Evolutionary conservation across 1,140 invertebrate species (phyloP), one percentile per base, ranked within the genome.

Genomic region (Ips typographus): DNA sequence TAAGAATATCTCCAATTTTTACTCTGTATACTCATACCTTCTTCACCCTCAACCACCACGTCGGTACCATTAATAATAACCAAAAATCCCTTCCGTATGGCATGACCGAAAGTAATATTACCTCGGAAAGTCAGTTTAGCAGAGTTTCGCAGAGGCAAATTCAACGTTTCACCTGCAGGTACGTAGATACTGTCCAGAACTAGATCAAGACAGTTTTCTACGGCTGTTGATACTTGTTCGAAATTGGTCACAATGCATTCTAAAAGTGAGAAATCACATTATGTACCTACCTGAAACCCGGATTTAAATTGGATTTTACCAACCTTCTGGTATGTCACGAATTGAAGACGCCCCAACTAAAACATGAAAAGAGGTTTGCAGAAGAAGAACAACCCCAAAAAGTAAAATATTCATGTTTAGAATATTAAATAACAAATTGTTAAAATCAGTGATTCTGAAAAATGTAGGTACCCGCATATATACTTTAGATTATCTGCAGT

Each of bases 111-210:
- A 6, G 8, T 68, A 47, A 44, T 68, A 40, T 40, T 68, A n/a
- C 66, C 66, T n/a, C 43, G 36, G 8, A 68, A 60, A 8, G 40
- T 53, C 38, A 68, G 0, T 4, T 22, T 68, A 4, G 66, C 66
- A 76, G 94, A 96, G 83, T 96, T 97, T 84, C 90, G 91, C 77
- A 96, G 95, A 84, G 92, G 93, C 79, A 95, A 93, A 85, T 92
- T 91, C 74, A 95, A 95, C 87, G 92, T 94, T 82, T 88, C 92
- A 73, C 85, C 94, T 76, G 91, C 92, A 8, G 66, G 66, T 5
- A 68, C 57, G 4, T 56, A 22, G 3, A 68, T 39, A 41, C 43
- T 52, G n/a, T 44, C 38, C 36, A 68, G n/a, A 2, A 68, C 43
- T 22, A 68, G 41, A 36, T 39, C 6, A 8, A 22, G 49, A 44